Conservation (phyloP, 2,113 vertebrate genomes). For the Microcebus griseorufus region DNA sequence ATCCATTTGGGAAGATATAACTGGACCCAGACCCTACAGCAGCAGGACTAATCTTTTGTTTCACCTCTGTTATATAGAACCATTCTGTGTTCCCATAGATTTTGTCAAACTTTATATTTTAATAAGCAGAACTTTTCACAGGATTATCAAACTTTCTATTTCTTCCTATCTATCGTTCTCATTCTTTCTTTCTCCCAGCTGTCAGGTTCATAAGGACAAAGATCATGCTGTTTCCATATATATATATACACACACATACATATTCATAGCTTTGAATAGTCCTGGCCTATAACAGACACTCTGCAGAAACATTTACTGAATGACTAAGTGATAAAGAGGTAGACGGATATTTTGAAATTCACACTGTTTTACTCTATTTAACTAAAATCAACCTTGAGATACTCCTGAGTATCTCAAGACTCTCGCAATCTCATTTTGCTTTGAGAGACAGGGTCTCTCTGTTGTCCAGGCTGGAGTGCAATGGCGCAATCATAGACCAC, state of each 20-base stretch:
- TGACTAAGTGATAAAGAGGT: neutral
- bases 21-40: neutral
- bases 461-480: too few species aligned
- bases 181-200: neutral
- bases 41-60: neutral
- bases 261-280: neutral
- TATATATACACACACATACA: neutral
- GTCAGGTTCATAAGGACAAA: neutral
- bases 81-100: neutral
- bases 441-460: too few species aligned
- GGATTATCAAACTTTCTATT: neutral
- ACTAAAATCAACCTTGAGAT: neutral
- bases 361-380: neutral
- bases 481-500: too few species aligned
- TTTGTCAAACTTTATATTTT: neutral
- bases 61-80: neutral
- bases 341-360: neutral
- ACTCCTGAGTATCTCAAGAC: neutral
- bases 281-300: neutral
- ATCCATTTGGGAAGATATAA: neutral
- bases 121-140: neutral
- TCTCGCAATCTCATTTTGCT: neutral
- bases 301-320: neutral
- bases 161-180: neutral
- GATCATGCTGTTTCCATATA: neutral